A percentile compares a stretch with the other conserved stretches of the same genome.
Conservation (phyloP, 2,888 invertebrate species). For the Branchipolynoe longqiensis region DNA sequence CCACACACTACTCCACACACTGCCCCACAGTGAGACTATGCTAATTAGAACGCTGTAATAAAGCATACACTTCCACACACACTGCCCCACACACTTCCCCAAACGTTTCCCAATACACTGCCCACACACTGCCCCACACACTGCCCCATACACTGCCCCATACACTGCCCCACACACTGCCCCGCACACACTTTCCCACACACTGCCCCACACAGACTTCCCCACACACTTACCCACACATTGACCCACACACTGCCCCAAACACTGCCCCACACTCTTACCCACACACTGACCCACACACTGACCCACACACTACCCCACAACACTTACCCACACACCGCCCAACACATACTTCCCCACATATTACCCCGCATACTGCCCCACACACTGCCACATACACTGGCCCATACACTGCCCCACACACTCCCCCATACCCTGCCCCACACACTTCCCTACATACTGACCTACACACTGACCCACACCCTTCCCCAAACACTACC, state of each 20-base stretch:
- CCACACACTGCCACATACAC: not conserved
- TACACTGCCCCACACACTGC: not conserved
- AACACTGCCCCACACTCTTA: not conserved
- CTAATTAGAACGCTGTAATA: too few relatives aligned
- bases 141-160: too few relatives aligned
- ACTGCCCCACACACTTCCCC: slow-evolving; percentile 14
- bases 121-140: not conserved
- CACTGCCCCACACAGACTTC: too few relatives aligned
- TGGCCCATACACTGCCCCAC: not conserved
- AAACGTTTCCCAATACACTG: not conserved
- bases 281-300: not conserved
- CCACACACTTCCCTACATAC: too few relatives aligned
- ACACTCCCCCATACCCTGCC: not conserved
- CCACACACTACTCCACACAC: too few relatives aligned
- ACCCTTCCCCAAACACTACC: not conserved
- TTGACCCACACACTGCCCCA: not conserved
- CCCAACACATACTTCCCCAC: too few relatives aligned
- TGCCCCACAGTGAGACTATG: too few relatives aligned
- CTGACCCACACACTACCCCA: not conserved
- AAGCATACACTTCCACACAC: too few relatives aligned
- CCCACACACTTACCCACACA: not conserved
- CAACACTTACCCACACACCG: not conserved
- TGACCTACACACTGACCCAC: not conserved
- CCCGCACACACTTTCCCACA: too few relatives aligned
- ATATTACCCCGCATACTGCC: too few relatives aligned